Base-by-base conservation (phyloP, 2,113 vertebrate species). In the Hippopotamus amphibius region DNA sequence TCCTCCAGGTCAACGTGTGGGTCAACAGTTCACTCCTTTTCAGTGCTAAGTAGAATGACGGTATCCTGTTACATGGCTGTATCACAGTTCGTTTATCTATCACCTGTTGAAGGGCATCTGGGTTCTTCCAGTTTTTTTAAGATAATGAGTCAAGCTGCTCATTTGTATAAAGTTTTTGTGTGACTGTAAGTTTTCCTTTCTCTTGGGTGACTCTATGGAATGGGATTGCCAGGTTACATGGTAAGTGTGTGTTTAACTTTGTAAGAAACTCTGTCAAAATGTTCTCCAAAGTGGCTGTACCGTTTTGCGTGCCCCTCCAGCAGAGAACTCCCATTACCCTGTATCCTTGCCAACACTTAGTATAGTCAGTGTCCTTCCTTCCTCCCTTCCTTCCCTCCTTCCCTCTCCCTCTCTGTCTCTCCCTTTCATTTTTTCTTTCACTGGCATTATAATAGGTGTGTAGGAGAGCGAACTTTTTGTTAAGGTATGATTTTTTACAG, bases 131-230 rank as follows among this genome's bases (percentile, higher is more conserved):
- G 15, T 33, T 92, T 71, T 86, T 65, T 72, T 22, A 81, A 80
- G 86, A 63, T 71, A 85, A 33, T 85, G 55, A 82, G 48, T 65
- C 84, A 77, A 69, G 41, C 85, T 74, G n/a, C 65, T 79, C 43
- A 12, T 63, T 84, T 84, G 30, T 43, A 55, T 68, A 16, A 74
- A 2, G 30, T 43, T 87, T 82, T 33, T 74, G 19, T 50, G 33
- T 66, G 72, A 59, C 26, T 12, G 3, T 26, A 48, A 57, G 17
- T 90, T 81, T 81, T 87, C 7, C 21, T 90, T 90, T 66, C 74
- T 74, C 41, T 74, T 65, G 55, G 21, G 24, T 50, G 50, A 72
- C 33, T 50, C 30, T 48, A 86, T 81, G 30, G 37, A 71, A 22
- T 57, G 48, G 66, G 26, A 81, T 87, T 66, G 11, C 19, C 41